Percentiles rank a stretch among this genome's conserved stretches.
Conservation (phyloP, 2,113 vertebrate species). For the Anthoscopus minutus region DNA sequence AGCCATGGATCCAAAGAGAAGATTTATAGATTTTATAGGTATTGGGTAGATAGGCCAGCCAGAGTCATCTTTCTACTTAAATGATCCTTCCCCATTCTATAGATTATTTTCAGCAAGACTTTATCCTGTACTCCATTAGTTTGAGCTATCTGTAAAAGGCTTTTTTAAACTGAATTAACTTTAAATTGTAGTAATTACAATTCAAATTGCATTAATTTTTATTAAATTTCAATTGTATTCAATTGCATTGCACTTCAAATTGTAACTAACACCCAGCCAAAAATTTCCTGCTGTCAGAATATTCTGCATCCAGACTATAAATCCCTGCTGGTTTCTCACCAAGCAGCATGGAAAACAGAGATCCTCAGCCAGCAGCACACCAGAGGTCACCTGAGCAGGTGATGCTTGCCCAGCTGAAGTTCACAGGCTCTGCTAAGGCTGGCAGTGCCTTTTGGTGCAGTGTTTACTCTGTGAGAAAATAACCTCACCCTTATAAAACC, state of each 20-base stretch:
- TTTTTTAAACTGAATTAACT: slow-evolving; percentile 28
- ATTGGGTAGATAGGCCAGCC: background rate
- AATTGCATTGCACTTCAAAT: background rate
- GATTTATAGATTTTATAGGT: background rate
- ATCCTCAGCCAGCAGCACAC: background rate
- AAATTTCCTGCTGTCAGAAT: background rate
- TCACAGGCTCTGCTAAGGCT: background rate
- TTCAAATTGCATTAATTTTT: background rate
- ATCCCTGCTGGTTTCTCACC: background rate
- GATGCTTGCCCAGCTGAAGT: background rate
- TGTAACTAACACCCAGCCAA: background rate
- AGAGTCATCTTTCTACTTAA: background rate
- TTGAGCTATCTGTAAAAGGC: slow-evolving; percentile 26
- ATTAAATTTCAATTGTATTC: background rate
- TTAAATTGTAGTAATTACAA: background rate
- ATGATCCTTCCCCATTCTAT: background rate
- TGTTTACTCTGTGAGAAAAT: background rate
- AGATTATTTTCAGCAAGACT: slow-evolving; percentile 21
- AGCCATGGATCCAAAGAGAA: background rate
- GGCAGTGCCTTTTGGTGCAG: background rate
- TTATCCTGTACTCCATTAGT: slow-evolving; percentile 33
- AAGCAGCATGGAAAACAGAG: background rate
- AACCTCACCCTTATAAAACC: background rate
- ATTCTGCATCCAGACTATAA: background rate
- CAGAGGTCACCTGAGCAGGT: background rate